These are phyloP conservation scores for Luperina nickerlii DNA, from an alignment of 2,888 invertebrate species.

Conservation along the genomic window DNA sequence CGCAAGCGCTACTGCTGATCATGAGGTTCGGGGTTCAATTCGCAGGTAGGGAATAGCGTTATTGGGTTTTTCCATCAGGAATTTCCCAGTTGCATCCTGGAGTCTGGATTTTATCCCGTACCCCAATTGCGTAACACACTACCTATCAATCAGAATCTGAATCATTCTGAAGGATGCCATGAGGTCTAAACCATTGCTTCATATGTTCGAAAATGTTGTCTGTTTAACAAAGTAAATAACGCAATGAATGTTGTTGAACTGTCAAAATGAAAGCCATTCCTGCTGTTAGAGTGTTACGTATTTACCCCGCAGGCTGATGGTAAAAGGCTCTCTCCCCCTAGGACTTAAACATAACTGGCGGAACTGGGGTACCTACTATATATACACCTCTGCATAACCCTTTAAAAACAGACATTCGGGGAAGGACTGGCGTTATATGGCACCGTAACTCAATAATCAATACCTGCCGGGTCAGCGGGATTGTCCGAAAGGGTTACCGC, in stretches of 20 bases:
- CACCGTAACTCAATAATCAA: not conserved
- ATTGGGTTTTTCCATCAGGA: not conserved
- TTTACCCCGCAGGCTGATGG: not conserved
- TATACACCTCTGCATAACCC: not conserved
- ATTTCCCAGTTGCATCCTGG: not conserved
- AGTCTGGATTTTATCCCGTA: not conserved
- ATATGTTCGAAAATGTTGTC: no score
- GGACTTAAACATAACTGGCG: not conserved
- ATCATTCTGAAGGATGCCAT: no score
- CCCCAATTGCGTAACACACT: no score
- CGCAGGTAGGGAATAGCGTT: not conserved
- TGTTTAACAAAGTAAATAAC: no score
- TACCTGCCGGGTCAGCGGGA: not conserved
- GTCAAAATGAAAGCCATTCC: no score
- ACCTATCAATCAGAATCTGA: no score
- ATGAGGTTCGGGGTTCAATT: not conserved
- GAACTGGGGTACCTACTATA: not conserved
- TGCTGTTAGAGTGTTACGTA: no score
- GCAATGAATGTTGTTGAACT: no score
- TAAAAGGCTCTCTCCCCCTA: not conserved
- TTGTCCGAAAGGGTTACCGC: no score
- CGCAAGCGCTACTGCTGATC: not conserved
- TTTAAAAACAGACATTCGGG: not conserved
- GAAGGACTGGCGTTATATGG: not conserved
- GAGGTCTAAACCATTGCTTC: no score